These are phyloP conservation scores for Ganaspis sp. DNA, from an alignment of 1,140 invertebrate genomes.

Conservation along the genomic window DNA sequence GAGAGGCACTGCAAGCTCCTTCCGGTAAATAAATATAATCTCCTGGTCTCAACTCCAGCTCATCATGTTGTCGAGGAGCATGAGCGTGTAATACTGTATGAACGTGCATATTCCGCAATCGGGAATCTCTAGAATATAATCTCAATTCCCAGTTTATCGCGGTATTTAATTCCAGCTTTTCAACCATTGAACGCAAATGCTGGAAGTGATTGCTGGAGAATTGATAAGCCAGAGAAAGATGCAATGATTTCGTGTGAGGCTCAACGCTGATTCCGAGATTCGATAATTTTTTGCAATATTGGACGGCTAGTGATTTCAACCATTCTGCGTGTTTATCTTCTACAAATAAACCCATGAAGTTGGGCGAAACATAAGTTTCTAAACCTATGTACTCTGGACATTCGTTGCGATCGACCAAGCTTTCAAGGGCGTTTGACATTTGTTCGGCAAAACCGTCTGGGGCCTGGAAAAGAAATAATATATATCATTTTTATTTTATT, in stretches of 20 bases:
- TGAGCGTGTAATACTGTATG: constrained; percentile 89
- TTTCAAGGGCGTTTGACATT: constrained; percentile 81
- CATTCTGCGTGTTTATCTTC: constrained; percentile 86
- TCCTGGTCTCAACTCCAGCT: constrained; percentile 89
- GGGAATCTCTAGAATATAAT: constrained; percentile 89
- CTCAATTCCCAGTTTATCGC: constrained; percentile 89
- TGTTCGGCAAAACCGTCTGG: constrained; percentile 83
- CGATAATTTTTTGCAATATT: constrained; percentile 87
- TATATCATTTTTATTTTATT: background rate
- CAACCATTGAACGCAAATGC: constrained; percentile 84
- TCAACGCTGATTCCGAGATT: constrained; percentile 83
- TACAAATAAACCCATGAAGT: constrained; percentile 92
- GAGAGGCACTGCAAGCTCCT: constrained; percentile 82
- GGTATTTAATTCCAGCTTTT: constrained; percentile 81
- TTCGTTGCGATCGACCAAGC: constrained; percentile 82
- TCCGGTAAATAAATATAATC: constrained; percentile 90
- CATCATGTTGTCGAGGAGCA: constrained; percentile 85
- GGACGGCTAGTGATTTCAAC: constrained; percentile 84
- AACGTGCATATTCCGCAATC: constrained; percentile 83
- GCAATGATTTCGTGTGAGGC: constrained; percentile 88
- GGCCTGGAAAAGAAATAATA: constrained; percentile 76
- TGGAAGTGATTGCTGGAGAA: constrained; percentile 85
- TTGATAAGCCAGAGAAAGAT: constrained; percentile 92
- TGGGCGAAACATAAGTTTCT: constrained; percentile 88
- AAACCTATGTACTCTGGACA: constrained; percentile 81